Evolutionary conservation across 2,797 vertebrate species (phyloP).

Genomic region (Heterohyrax brucei): DNA sequence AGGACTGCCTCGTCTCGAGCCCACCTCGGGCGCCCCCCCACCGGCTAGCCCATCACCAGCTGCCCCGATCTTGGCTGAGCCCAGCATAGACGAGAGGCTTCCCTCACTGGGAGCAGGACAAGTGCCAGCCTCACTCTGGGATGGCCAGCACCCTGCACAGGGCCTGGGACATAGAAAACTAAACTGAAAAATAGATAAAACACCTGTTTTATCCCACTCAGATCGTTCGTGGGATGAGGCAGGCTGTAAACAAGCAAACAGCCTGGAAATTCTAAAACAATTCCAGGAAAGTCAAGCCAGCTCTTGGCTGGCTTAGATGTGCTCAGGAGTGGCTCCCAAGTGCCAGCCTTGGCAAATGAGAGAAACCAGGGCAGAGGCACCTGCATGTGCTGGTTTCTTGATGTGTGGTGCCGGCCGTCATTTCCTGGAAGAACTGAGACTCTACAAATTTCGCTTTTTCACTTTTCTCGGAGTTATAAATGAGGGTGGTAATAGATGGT

Average conservation of each 20-base stretch:
- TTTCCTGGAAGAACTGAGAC: not conserved
- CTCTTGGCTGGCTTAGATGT: not conserved
- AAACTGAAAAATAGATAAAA: not conserved
- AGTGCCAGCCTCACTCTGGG: not conserved
- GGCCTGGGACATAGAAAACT: not conserved
- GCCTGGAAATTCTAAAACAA: not conserved
- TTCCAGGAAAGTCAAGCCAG: not conserved
- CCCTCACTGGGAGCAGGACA: not conserved
- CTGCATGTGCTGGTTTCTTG: rapidly evolving
- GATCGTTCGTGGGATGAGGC: not conserved
- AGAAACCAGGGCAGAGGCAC: not conserved
- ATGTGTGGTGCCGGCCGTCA: not conserved
- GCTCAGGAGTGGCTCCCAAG: not conserved
- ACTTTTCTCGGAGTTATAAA: not conserved
- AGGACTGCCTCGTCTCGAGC: not conserved
- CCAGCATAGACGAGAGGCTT: no score
- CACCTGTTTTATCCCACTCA: not conserved
- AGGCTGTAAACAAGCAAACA: not conserved
- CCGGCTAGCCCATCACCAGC: no score
- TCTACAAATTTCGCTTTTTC: not conserved
- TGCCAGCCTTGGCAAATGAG: not conserved
- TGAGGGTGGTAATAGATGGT: not conserved
- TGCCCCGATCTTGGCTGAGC: no score
- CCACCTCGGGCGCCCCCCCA: not conserved
- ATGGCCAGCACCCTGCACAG: not conserved